A percentile compares a stretch with the other conserved stretches of the same genome.
Conservation (phyloP, 2,888 invertebrate species). For the Morpho helenor region DNA sequence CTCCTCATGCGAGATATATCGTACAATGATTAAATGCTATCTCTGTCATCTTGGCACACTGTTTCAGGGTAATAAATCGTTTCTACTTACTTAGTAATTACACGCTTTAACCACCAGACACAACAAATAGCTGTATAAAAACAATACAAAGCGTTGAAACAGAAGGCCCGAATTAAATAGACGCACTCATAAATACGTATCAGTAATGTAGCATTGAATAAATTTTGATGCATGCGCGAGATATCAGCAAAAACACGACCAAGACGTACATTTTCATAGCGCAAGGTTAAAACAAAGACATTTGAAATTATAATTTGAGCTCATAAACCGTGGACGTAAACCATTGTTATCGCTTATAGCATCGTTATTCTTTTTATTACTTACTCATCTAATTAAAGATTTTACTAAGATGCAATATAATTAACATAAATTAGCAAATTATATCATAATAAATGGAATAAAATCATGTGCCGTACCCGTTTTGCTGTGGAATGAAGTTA, state of each 20-base stretch:
- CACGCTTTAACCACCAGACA: too few species aligned
- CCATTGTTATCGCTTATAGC: conserved; percentile 24
- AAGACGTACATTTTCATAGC: conserved; percentile 42
- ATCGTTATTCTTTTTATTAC: conserved; percentile 26
- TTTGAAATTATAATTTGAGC: conserved; percentile 49
- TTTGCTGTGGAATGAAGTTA: too few species aligned
- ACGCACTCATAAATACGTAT: conserved; percentile 21
- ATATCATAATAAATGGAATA: not conserved
- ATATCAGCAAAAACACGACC: conserved; percentile 35
- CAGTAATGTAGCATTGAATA: conserved; percentile 20
- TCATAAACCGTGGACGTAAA: conserved; percentile 26
- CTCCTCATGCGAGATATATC: too few species aligned
- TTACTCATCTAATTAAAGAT: conserved; percentile 16
- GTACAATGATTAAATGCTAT: too few species aligned
- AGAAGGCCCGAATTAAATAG: conserved; percentile 17
- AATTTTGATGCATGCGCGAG: conserved; percentile 32
- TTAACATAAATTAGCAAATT: conserved; percentile 1
- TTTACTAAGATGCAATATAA: conserved; percentile 5
- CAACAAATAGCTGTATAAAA: not conserved
- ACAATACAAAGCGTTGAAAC: conserved; percentile 1
- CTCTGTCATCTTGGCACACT: too few species aligned
- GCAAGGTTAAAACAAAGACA: conserved; percentile 41
- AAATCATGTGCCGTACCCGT: too few species aligned
- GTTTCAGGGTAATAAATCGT: too few species aligned
- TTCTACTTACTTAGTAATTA: too few species aligned